Conservation (phyloP, 1,140 invertebrate species). For the Metaphire vulgaris region DNA sequence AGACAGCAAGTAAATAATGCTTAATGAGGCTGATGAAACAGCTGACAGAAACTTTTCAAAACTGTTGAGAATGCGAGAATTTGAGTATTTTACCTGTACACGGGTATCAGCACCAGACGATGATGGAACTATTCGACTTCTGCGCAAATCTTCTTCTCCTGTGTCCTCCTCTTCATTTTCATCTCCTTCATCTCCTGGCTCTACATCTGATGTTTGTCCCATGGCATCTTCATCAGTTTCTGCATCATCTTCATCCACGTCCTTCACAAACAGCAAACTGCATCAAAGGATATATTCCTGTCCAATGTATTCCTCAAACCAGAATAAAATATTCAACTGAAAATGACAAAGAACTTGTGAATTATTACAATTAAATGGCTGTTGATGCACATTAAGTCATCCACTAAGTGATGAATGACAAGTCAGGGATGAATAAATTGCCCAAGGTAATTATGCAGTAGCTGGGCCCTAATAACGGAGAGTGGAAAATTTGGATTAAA, state of each 20-base stretch:
- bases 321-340: no score
- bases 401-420: no score
- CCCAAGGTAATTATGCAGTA: neutral
- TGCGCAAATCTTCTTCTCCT: constrained; percentile 31
- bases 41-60: no score
- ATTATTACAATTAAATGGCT: neutral
- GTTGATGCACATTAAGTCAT: no score
- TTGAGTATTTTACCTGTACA: no score
- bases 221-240: constrained; percentile 12
- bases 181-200: constrained; percentile 28
- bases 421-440: neutral
- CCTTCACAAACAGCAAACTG: no score
- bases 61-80: no score
- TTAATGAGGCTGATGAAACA: no score
- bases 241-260: neutral
- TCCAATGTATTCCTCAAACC: no score
- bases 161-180: constrained; percentile 33
- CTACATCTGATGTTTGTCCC: constrained; percentile 17
- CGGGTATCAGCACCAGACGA: constrained; percentile 15
- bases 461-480: neutral
- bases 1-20: no score
- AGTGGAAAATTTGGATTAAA: neutral
- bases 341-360: no score
- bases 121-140: constrained; percentile 7
- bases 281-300: no score